These are phyloP conservation scores for Salminus brasiliensis DNA, from an alignment of 2,113 vertebrate species.

Conservation along the genomic window DNA sequence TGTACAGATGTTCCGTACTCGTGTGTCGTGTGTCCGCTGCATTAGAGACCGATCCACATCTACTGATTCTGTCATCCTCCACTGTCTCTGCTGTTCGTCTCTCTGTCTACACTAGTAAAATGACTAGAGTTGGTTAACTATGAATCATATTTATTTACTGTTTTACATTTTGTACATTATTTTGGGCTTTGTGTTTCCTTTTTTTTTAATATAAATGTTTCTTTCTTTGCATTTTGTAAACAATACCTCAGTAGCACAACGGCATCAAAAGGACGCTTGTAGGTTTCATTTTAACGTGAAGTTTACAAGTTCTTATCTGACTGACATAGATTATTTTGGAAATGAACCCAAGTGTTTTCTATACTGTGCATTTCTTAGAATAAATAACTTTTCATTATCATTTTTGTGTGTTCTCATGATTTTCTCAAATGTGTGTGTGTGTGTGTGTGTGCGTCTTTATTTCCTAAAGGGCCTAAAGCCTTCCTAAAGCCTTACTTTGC, in stretches of 20 bases:
- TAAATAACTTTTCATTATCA: constrained; percentile 70
- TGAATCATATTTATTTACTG: constrained; percentile 83
- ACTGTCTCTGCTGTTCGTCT: constrained; percentile 64
- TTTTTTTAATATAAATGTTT: constrained; percentile 74
- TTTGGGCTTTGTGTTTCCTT: constrained; percentile 31
- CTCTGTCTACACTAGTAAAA: constrained; percentile 73
- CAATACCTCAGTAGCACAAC: constrained; percentile 73
- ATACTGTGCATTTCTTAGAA: constrained; percentile 82
- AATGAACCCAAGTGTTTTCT: constrained; percentile 79
- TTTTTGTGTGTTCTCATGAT: neutral
- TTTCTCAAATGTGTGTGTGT: neutral
- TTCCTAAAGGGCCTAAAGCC: neutral
- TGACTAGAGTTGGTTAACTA: constrained; percentile 74
- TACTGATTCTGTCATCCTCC: constrained; percentile 45
- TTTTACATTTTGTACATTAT: constrained; percentile 73
- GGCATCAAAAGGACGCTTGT: constrained; percentile 60
- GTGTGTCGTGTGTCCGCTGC: constrained; percentile 40
- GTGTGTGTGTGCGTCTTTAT: neutral
- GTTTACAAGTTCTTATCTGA: constrained; percentile 78
- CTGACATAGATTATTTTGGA: constrained; percentile 78
- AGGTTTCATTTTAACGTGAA: constrained; percentile 65
- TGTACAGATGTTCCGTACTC: constrained; percentile 55
- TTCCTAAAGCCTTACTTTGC: too few species aligned
- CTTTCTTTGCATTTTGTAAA: constrained; percentile 55
- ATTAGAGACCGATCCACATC: constrained; percentile 33